Percentiles rank a stretch among this genome's conserved stretches.
phyloP scores from a whole-genome alignment of 2,797 vertebrate species.

The Helicolenus hilgendorfi region DNA sequence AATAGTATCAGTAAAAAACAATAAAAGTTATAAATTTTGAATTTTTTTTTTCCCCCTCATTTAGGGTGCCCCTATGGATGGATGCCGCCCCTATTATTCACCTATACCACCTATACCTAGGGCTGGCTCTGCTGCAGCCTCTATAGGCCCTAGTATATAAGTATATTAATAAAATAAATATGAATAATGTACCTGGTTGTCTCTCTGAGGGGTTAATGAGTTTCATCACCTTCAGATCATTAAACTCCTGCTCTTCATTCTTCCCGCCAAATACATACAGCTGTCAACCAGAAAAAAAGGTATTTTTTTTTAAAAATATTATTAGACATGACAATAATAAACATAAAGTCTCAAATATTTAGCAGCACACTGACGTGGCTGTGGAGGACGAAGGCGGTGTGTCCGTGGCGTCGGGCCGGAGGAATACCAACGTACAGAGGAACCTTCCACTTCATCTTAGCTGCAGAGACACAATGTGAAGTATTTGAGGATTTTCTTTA shows the following conservation, averaged over 20 bases:
- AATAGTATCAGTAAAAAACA: neutral
- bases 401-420: slow-evolving; percentile 82
- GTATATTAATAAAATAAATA: neutral
- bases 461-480: slow-evolving; percentile 56
- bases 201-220: slow-evolving; percentile 88
- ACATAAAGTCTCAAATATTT: neutral
- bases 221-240: slow-evolving; percentile 87
- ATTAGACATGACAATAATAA: neutral
- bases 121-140: neutral
- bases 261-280: slow-evolving; percentile 87
- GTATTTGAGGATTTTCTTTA: neutral
- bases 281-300: slow-evolving; percentile 46
- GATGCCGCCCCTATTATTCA: neutral
- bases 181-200: slow-evolving; percentile 82
- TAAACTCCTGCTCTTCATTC: slow-evolving; percentile 89
- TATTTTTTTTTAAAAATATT: neutral
- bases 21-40: too few relatives aligned
- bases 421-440: slow-evolving; percentile 90
- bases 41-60: neutral
- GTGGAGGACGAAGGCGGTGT: slow-evolving; percentile 88
- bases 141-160: neutral
- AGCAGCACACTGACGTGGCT: slow-evolving; percentile 81
- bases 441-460: slow-evolving; percentile 92
- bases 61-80: neutral
- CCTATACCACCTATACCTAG: neutral